Evolutionary conservation across 2,797 vertebrate genomes (phyloP).

Genomic region (Pogonophryne albipinna): DNA sequence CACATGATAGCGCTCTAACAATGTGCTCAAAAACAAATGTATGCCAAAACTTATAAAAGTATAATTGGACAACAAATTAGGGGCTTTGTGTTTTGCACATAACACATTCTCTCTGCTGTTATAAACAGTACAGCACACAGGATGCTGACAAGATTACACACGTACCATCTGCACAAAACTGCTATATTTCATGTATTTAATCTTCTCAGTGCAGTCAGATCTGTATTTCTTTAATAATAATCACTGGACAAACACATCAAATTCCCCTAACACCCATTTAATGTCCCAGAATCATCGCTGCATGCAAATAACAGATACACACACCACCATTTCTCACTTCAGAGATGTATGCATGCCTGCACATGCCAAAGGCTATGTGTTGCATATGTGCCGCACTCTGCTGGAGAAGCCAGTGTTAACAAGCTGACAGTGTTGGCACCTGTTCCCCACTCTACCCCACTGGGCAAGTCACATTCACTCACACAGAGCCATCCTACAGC

Average conservation of each 20-base stretch:
- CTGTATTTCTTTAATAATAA: conserved; percentile 31
- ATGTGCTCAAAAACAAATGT: conserved; percentile 52
- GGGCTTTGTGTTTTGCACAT: conserved; percentile 27
- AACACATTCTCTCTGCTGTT: conserved; percentile 1
- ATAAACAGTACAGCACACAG: conserved; percentile 5
- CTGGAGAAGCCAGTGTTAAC: conserved; percentile 72
- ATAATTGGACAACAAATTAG: conserved; percentile 57
- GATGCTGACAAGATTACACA: conserved; percentile 12
- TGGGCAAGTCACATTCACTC: conserved; percentile 64
- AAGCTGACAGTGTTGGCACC: conserved; percentile 77
- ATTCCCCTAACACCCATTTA: conserved; percentile 11
- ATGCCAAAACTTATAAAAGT: conserved; percentile 49
- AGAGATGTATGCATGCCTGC: conserved; percentile 55
- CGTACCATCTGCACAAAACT: conserved; percentile 2
- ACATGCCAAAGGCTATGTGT: conserved; percentile 74
- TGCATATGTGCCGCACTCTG: conserved; percentile 73
- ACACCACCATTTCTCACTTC: conserved; percentile 9
- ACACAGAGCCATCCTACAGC: conserved; percentile 56
- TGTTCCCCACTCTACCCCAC: conserved; percentile 67
- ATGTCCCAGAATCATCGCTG: conserved; percentile 14
- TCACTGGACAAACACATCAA: not conserved
- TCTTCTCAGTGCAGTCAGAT: not conserved
- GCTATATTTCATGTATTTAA: conserved; percentile 14
- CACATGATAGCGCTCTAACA: conserved; percentile 58
- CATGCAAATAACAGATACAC: not conserved